Conservation (phyloP, 2,888 invertebrate genomes). For the Nomada fabriciana region DNA sequence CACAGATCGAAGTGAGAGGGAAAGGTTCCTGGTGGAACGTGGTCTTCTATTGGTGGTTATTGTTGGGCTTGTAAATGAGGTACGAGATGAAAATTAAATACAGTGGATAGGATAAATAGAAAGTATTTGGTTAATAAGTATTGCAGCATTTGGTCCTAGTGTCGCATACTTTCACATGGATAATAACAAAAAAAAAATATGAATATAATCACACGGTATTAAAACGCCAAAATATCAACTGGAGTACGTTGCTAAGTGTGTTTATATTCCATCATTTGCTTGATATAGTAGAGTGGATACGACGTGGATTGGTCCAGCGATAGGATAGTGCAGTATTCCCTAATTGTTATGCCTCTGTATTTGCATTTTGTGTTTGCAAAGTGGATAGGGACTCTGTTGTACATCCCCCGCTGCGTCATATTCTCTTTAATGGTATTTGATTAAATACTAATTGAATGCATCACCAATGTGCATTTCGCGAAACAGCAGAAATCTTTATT, state of each 20-base stretch:
- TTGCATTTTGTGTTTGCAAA: slow-evolving; percentile 22
- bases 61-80: neutral
- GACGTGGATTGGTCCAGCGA: neutral
- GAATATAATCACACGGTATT: neutral
- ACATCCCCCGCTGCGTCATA: neutral
- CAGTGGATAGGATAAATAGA: neutral
- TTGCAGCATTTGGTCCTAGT: too few species aligned
- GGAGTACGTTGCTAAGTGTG: neutral
- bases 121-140: too few species aligned
- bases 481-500: too few species aligned
- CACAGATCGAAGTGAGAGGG: neutral
- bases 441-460: neutral
- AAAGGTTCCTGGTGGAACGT: neutral
- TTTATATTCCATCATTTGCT: neutral
- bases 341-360: slow-evolving; percentile 27
- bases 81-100: neutral
- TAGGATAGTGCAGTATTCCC: neutral
- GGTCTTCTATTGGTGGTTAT: neutral
- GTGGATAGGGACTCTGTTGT: neutral
- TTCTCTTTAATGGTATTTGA: slow-evolving; percentile 21
- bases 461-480: neutral
- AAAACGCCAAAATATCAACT: neutral
- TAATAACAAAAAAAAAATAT: neutral
- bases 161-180: neutral
- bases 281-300: neutral